Evolutionary conservation across 1,140 invertebrate genomes (phyloP).

Genomic region (Helicorthomorpha holstii): DNA sequence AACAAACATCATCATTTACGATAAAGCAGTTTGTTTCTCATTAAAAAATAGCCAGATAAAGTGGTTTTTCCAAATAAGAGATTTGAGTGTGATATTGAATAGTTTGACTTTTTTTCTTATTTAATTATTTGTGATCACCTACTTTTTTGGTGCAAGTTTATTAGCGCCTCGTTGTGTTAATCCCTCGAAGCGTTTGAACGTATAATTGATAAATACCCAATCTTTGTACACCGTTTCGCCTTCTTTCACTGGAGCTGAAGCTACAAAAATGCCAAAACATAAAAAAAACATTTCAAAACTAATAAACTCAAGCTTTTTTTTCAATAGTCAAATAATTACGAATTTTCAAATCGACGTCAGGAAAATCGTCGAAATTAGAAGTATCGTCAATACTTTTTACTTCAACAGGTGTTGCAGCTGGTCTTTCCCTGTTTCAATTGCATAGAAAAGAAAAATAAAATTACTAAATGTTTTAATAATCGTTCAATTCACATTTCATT

Average conservation of each 20-base stretch:
- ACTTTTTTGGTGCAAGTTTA: constrained; percentile 28
- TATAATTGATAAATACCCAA: constrained; percentile 99
- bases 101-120: too few species aligned
- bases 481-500: too few species aligned
- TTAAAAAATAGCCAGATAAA: too few species aligned
- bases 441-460: too few species aligned
- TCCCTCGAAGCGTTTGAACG: constrained; percentile 96
- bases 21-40: too few species aligned
- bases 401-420: constrained; percentile 90
- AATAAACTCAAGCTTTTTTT: constrained; percentile 2
- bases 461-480: too few species aligned
- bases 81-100: too few species aligned
- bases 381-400: constrained; percentile 74
- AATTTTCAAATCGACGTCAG: constrained; percentile 95
- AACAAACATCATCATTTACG: too few species aligned
- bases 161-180: constrained; percentile 64
- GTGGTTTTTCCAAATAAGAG: too few species aligned
- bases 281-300: background rate
- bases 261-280: constrained; percentile 31
- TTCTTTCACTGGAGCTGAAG: constrained; percentile 33
- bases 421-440: constrained; percentile 90
- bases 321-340: constrained; percentile 45
- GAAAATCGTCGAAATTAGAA: constrained; percentile 99
- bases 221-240: constrained; percentile 62
- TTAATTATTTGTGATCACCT: background rate